Base-by-base conservation (phyloP, 2,113 vertebrate species). In the Carassius auratus region DNA sequence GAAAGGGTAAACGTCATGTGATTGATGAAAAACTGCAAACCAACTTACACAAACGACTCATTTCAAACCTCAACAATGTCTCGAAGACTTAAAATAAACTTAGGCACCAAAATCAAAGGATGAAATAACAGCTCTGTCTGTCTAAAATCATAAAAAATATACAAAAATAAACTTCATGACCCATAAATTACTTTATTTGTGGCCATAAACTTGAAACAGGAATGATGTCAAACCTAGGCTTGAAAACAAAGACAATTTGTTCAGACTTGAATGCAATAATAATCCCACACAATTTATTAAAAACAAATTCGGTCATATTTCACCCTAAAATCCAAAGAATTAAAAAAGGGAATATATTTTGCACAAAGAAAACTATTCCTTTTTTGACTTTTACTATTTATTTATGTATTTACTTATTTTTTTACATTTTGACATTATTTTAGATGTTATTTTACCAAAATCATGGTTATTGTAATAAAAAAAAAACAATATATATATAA, bases 81-180 rank as follows among this genome's bases (percentile, higher is more conserved):
- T 76, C 0, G 0, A 14, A 42, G 48, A 3, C 6, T 14, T 57
- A 77, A 55, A 61, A 21, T 45, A 61, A n/a, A 74, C 3, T 21
- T 10, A 74, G 71, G 12, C 23, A 21, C 38, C 52, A 73, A 78
- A 69, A 85, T 88, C 82, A 89, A 87, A 88, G 80, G 30, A 76
- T 21, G n/a, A 86, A 48, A 87, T 87, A 89, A 90, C 80, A 88
- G 61, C 71, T 57, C 12, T 42, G 75, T 83, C 88, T 36, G 62
- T 71, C 82, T 85, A 38, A 85, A 88, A 89, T 90, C 83, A 84
- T 66, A 83, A 85, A 74, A 74, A 19, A 23, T 38, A 21, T 33
- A 71, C 5, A 78, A 75, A 89, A 85, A 85, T 86, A 55, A 76
- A 90, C 30, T 81, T 79, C 13, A 15, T 42, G 33, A 77, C 77